These are phyloP conservation scores for Syngnathus acus DNA, from an alignment of 2,797 vertebrate genomes.

Conservation along the genomic window DNA sequence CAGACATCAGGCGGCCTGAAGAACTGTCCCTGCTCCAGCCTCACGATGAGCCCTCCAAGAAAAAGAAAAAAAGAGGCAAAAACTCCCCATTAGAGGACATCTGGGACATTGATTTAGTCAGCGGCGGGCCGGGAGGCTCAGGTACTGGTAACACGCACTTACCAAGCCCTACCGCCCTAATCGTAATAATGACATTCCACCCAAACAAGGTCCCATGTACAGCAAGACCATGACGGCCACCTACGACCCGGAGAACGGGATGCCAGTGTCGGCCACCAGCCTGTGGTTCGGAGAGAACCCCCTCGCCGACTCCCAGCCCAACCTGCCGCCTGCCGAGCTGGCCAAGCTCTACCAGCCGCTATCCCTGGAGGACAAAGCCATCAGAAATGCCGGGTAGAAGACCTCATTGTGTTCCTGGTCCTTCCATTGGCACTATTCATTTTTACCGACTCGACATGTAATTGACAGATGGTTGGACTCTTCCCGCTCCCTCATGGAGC, in stretches of 20 bases:
- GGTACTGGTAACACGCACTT: conserved; percentile 26
- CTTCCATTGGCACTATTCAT: not conserved
- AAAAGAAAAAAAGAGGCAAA: conserved; percentile 92
- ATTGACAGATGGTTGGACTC: conserved; percentile 89
- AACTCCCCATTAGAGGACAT: conserved; percentile 77
- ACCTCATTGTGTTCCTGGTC: conserved; percentile 24
- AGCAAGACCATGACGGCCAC: conserved; percentile 90
- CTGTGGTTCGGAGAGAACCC: conserved; percentile 88
- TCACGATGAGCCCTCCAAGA: conserved; percentile 75
- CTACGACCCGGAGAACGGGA: conserved; percentile 86
- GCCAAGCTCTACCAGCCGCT: conserved; percentile 84
- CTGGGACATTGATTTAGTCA: conserved; percentile 76
- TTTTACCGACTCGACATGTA: conserved; percentile 1
- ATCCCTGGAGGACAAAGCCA: conserved; percentile 83
- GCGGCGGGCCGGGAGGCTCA: conserved; percentile 70
- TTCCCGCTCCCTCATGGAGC: conserved; percentile 94
- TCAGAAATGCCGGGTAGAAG: conserved; percentile 78
- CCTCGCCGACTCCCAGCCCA: conserved; percentile 72
- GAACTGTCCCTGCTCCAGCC: conserved; percentile 88
- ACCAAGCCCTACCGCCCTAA: not conserved
- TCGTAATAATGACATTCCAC: not conserved
- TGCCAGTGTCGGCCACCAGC: conserved; percentile 79
- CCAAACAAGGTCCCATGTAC: conserved; percentile 74
- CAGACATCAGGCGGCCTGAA: conserved; percentile 90
- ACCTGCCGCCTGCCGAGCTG: conserved; percentile 71